Evolutionary conservation across 2,113 vertebrate species (phyloP).

Genomic region (Craseonycteris thonglongyai): DNA sequence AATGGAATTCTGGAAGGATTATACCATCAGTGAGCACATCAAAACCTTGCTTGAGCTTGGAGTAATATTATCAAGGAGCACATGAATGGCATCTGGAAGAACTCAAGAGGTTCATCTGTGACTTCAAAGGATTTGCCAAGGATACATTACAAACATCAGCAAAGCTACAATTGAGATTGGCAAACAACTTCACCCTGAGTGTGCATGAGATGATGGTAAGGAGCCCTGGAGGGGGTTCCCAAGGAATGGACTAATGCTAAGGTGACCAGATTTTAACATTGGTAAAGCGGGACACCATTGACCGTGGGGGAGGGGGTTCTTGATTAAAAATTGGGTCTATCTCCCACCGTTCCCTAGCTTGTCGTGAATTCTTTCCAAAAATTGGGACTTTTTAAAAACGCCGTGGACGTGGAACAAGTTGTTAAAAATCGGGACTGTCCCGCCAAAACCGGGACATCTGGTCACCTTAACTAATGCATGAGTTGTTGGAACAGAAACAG

Average conservation of each 20-base stretch:
- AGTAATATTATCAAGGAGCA: neutral
- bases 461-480: too few species aligned
- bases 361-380: too few species aligned
- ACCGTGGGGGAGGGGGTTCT: too few species aligned
- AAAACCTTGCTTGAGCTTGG: neutral
- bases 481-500: neutral
- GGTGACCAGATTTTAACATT: too few species aligned
- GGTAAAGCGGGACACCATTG: too few species aligned
- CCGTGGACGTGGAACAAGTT: too few species aligned
- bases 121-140: neutral
- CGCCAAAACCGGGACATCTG: too few species aligned
- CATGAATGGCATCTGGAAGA: neutral
- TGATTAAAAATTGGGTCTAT: too few species aligned
- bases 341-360: too few species aligned
- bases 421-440: too few species aligned
- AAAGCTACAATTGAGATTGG: neutral
- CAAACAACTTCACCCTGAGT: neutral
- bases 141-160: neutral
- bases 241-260: accelerated
- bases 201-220: neutral
- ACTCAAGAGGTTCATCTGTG: neutral
- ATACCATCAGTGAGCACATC: neutral
- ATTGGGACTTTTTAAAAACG: too few species aligned
- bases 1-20: neutral
- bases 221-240: neutral